Base-by-base conservation (phyloP, 2,888 invertebrate genomes). In the Meiosimyza platycephala region DNA sequence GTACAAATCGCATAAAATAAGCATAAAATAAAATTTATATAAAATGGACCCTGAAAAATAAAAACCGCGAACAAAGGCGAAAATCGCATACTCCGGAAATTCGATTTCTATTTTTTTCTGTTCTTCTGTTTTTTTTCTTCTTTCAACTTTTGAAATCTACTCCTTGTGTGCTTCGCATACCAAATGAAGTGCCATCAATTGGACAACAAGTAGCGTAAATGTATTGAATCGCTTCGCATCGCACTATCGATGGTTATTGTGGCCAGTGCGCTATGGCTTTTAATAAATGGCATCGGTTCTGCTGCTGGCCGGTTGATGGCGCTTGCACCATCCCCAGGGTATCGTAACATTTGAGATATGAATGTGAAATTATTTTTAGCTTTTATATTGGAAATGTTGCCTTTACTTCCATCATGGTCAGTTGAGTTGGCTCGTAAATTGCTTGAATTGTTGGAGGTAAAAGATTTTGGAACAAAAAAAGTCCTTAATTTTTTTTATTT, bases 331-430 rank as follows among this genome's bases (percentile, higher is more conserved):
- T 85, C 86, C 85, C 86, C 73, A 64, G 86, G 84, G 86, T 85
- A 81, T 83, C 85, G 85, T 86, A 84, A 83, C 80, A 83, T 82
- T 82, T 83, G 82, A 86, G 85, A 85, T 86, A 86, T 86, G 86
- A 86, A 86, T 86, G 85, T 84, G 83, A 84, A 85, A 85, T 85
- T 83, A 83, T 85, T 85, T 82, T 78, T 76, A 74, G 9, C 15
- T 28, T 69, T 55, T 28, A 9, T 63, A 6, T 63, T 62, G 0
- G 40, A 40, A 40, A 40, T 40, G 40, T 40, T 72, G 65, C 60
- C 66, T 71, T 71, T 6, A 40, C 50, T 66, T 64, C 50, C 47
- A 69, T 48, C 67, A 40, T 59, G 74, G 71, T 63, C 66, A 69
- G 57, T 74, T 60, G 22, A 18, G 18, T 40, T 47, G 63, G 18